Evolutionary conservation across 2,888 invertebrate species (phyloP), one percentile per base, ranked within the genome.

Genomic region (Calliscelio sp.): DNA sequence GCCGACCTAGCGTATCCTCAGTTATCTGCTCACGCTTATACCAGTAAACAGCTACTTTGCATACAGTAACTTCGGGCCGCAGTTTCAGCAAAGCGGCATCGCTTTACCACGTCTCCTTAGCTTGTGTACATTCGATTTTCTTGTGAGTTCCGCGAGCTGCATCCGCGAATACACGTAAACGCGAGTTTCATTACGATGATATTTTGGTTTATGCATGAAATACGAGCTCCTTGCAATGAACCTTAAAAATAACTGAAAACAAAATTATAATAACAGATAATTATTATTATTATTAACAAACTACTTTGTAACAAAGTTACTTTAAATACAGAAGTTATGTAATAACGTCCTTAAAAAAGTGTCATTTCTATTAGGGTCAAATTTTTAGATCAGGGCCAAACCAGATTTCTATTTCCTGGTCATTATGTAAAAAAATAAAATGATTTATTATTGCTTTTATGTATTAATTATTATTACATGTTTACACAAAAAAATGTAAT

Each of bases 21-120:
- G 81, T 85, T 85, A 85, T 85, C 81, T 85, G 79, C 85, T 85
- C 81, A 59, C 74, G 85, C 81, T 85, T 85, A 85, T 81, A 79
- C 79, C 77, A 70, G 81, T 81, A 85, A 85, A 85, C 81, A 75
- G 79, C 85, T 81, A 85, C 79, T 85, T 85, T 85, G 85, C 85
- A 85, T 85, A 85, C 85, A 85, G 85, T 85, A 81, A 85, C 81
- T 75, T 75, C 65, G 66, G 79, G 55, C 74, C 55, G 75, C 79
- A 65, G 81, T 75, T 85, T 85, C 79, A 85, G 25, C 68, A 51
- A 20, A 81, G 81, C 81, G 85, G 85, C 85, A 79, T 81, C 79
- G 81, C 79, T 85, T 85, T 85, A 79, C 75, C 65, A 66, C 78
- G 81, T 78, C 81, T 85, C 44, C 68, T 81, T 57, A 66, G 41